Base-by-base conservation (phyloP, 2,888 invertebrate species). In the Eledona agricola region DNA sequence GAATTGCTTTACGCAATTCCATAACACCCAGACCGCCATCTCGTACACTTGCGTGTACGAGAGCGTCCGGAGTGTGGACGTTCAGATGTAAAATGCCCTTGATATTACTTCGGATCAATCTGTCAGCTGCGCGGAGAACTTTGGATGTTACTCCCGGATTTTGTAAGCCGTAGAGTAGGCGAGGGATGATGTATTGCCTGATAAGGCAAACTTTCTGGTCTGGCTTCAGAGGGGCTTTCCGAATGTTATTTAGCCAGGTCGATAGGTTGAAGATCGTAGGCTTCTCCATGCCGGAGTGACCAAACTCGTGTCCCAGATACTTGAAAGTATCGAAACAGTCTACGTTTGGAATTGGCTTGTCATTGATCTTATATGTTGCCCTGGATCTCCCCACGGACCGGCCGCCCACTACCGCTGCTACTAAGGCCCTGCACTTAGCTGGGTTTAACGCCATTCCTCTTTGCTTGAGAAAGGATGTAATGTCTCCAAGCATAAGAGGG, bases 181-280 rank as follows among this genome's bases (percentile, higher is more conserved):
- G 53, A 1, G 75, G 75, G 0, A 77, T 46, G 1, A 78, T 50
- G 51, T 69, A 62, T 1, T 51, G 49, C 15, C 69, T 62, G 2
- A 77, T 26, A 0, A 74, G 32, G n/a, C 58, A 50, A 0, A 74
- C 20, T 43, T 73, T 67, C 57, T 77, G 77, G 25, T 74, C 70
- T 0, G 76, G 77, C 47, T 75, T 76, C 0, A 77, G 60, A 0
- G 74, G 72, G 0, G 72, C 69, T 35, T 45, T 45, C 2, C 51
- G 42, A 22, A 74, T 45, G 32, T 64, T 64, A 1, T 51, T 16
- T 2, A 76, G 46, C 60, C 57, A 55, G 67, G 37, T 23, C 59
- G 60, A 4, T 1, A 62, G 42, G 47, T 51, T 12, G 6, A 35
- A 25, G 3, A 57, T 12, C 7, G 29, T 34, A 0, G 60, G 62